A percentile compares a stretch with the other conserved stretches of the same genome.
phyloP scores from a whole-genome alignment of 1,140 invertebrate species.

The Orius insidiosus region DNA sequence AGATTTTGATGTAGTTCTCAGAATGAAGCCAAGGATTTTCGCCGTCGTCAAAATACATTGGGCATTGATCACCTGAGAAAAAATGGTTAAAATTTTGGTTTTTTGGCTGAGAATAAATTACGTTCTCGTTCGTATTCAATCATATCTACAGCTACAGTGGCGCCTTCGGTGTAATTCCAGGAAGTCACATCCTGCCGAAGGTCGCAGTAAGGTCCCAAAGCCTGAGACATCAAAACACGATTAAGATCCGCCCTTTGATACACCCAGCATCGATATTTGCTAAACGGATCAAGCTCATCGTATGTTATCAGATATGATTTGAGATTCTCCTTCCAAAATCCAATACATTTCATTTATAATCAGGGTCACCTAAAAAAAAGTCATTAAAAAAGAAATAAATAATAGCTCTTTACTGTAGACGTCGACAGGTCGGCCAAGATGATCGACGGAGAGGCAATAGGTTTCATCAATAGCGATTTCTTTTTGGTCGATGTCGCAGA shows the following conservation, averaged over 20 bases:
- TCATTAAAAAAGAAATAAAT: background rate
- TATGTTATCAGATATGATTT: constrained; percentile 94
- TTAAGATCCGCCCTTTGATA: constrained; percentile 92
- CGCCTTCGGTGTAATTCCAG: constrained; percentile 73
- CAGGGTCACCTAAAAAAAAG: constrained; percentile 59
- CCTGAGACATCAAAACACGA: constrained; percentile 71
- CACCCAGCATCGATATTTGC: constrained; percentile 91
- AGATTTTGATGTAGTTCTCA: constrained; percentile 52
- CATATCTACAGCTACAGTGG: constrained; percentile 76
- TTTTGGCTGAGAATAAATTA: constrained; percentile 30
- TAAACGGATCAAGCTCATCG: constrained; percentile 88
- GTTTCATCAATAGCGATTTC: constrained; percentile 85
- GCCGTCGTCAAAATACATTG: constrained; percentile 88
- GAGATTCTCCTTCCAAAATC: constrained; percentile 95
- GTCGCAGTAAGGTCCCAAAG: constrained; percentile 79
- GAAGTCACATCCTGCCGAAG: constrained; percentile 79
- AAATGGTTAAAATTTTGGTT: background rate
- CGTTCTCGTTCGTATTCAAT: constrained; percentile 82
- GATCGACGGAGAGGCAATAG: constrained; percentile 89
- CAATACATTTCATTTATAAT: constrained; percentile 95
- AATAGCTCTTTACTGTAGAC: constrained; percentile 55
- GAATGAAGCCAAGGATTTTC: constrained; percentile 60
- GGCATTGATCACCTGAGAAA: constrained; percentile 66
- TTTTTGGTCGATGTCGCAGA: constrained; percentile 85
- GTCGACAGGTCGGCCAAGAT: constrained; percentile 79